phyloP scores from a whole-genome alignment of 2,113 vertebrate species.

The Trachemys scripta region DNA sequence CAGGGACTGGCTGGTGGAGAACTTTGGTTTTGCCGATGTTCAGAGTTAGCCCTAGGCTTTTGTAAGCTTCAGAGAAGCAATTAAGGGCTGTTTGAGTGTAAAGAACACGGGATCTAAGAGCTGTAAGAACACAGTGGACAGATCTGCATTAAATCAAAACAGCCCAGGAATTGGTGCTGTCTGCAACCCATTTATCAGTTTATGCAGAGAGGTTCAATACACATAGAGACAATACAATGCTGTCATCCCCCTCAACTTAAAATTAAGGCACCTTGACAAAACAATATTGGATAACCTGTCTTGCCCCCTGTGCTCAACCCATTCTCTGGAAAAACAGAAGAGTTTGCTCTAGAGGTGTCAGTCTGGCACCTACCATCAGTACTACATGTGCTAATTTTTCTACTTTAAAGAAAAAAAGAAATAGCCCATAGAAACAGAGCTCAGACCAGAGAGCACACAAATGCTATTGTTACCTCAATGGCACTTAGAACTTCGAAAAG shows the following conservation, averaged over 20 bases:
- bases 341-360: background rate
- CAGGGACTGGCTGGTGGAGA: no score
- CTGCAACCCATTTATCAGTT: background rate
- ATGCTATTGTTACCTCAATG: background rate
- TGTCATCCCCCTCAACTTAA: background rate
- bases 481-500: background rate
- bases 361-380: background rate
- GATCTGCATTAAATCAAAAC: background rate
- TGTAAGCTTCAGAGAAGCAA: no score
- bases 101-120: no score
- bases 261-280: background rate
- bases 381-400: background rate
- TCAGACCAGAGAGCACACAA: background rate
- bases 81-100: no score
- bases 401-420: background rate
- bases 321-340: background rate
- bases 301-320: background rate
- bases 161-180: accelerated
- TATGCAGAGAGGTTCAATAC: background rate
- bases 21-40: no score
- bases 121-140: background rate
- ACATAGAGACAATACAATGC: background rate
- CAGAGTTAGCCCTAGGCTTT: no score
- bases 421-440: background rate
- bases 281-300: background rate